phyloP scores from a whole-genome alignment of 2,113 vertebrate genomes.

The Manacus vitellinus region DNA sequence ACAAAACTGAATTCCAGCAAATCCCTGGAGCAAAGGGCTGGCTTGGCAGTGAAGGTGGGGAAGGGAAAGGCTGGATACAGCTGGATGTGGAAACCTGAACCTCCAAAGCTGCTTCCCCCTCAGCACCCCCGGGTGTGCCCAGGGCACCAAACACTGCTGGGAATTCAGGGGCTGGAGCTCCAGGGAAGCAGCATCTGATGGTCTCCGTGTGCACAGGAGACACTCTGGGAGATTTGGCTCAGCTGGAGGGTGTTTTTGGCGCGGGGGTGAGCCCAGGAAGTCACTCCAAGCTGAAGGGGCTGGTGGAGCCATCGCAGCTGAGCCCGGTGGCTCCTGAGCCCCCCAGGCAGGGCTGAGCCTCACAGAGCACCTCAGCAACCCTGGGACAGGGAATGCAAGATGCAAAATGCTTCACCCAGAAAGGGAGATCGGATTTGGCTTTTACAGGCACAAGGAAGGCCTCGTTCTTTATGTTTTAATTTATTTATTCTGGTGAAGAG shows the following conservation, averaged over 20 bases:
- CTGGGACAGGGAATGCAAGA: not conserved
- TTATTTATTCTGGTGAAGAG: not conserved
- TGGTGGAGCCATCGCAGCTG: accelerated
- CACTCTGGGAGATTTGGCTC: accelerated
- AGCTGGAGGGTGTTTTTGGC: accelerated
- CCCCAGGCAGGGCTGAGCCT: not conserved
- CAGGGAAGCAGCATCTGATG: not conserved
- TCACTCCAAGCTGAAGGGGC: accelerated
- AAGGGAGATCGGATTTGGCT: not conserved
- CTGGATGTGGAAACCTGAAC: not conserved
- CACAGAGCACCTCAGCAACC: not conserved
- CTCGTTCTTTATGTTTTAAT: not conserved
- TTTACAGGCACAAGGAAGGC: not conserved
- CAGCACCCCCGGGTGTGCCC: not conserved
- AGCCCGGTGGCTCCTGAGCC: not conserved
- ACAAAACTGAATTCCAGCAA: accelerated
- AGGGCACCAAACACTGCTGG: not conserved
- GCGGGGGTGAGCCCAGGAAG: not conserved
- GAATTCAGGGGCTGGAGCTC: not conserved
- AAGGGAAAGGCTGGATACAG: not conserved
- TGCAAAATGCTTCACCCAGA: not conserved
- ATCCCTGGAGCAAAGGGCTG: not conserved
- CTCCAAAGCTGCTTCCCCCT: accelerated
- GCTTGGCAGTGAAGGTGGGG: accelerated
- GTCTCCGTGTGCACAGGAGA: accelerated